phyloP scores from a whole-genome alignment of 92 coral and sea anemone species.

The Isaurus tuberculatus region DNA sequence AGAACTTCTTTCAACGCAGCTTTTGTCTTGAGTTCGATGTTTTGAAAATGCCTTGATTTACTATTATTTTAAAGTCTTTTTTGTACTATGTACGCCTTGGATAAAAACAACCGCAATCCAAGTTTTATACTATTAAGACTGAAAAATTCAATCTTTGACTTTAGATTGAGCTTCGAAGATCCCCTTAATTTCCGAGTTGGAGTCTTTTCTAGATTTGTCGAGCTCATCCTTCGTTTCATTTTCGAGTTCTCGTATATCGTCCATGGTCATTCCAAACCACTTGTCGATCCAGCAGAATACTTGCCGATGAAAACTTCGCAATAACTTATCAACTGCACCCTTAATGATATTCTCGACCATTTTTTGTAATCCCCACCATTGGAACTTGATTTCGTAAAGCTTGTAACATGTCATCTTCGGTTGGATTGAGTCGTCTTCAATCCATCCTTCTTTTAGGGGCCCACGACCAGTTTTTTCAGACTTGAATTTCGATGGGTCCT shows the following conservation, averaged over 20 bases:
- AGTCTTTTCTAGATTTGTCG: constrained; percentile 59
- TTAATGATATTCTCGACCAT: constrained; percentile 31
- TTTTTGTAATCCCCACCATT: constrained; percentile 72
- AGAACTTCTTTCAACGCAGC: no score
- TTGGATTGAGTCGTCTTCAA: constrained; percentile 48
- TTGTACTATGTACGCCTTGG: no score
- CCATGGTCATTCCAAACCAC: constrained; percentile 91
- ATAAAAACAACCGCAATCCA: no score
- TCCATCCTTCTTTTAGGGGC: constrained; percentile 70
- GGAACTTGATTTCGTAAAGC: constrained; percentile 80
- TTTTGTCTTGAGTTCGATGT: no score
- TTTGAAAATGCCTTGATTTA: no score
- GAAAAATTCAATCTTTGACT: neutral
- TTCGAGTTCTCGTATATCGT: constrained; percentile 82
- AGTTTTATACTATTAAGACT: no score
- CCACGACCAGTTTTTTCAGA: constrained; percentile 87
- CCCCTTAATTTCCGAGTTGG: constrained; percentile 53
- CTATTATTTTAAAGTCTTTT: no score
- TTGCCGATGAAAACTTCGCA: constrained; percentile 93
- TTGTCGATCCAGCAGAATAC: constrained; percentile 94
- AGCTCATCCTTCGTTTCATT: constrained; percentile 78
- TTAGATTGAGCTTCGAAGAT: neutral
- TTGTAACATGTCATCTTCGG: constrained; percentile 97
- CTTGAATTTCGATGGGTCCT: constrained; percentile 80
- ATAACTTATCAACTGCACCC: constrained; percentile 79